Evolutionary conservation across 2,113 vertebrate genomes (phyloP), one percentile per base, ranked within the genome.

Genomic region (Probosciger aterrimus): DNA sequence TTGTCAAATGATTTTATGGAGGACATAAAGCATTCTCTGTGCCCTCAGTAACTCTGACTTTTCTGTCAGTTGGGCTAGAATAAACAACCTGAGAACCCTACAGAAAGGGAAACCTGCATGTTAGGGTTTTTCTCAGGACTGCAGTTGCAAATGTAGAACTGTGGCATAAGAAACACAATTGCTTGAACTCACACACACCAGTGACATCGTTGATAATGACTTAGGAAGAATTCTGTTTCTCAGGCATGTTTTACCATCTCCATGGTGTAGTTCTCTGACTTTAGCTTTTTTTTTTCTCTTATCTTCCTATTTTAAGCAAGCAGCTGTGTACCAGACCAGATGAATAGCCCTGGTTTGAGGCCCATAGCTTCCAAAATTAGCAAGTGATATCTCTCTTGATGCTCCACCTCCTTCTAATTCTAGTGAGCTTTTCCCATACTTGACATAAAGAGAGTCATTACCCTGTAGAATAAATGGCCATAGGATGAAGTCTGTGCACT

Each of bases 1-100:
- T 73, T 90, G 90, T 83, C 73, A 84, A 41, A 73, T 46, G 46
- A 47, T 86, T 96, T 88, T 93, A 47, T 75, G 55, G 69, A 57
- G 49, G 11, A 2, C 11, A 39, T 86, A 85, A 93, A 91, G 37
- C 30, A 13, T 76, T 88, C 28, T 25, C 70, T 57, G 14, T 92
- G 37, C 59, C 57, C 0, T 0, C 74, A 76, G 47, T 69, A 84
- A 35, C 41, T 84, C 24, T 63, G 53, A 1, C 2, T 82, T 96
- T 67, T 52, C 55, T 86, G 71, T 63, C 62, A 67, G 41, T 47
- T 70, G 37, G 23, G 35, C 44, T 82, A 19, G 52, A 78, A 90
- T 75, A 91, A 82, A 88, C 37, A 90, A 52, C 35, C 47, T 18
- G 35, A 83, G 43, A 46, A 81, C 30, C 24, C 14, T 64, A 30